Evolutionary conservation across 2,113 vertebrate genomes (phyloP).

Genomic region (Phylloscopus whistleri): DNA sequence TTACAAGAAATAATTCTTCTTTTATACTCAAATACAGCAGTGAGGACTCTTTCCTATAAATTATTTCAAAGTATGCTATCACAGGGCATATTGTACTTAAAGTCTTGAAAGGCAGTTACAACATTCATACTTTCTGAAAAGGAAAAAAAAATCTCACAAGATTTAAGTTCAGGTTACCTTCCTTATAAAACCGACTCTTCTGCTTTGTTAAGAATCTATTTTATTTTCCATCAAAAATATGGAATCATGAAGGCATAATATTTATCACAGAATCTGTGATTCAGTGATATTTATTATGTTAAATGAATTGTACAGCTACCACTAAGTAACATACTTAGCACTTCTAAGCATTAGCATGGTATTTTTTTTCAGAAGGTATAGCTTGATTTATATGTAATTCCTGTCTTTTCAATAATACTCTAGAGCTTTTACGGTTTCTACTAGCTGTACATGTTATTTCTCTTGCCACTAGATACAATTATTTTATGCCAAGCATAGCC

Average conservation of each 20-base stretch:
- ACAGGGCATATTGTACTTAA: neutral
- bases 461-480: neutral
- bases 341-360: neutral
- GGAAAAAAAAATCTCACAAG: neutral
- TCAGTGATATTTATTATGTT: neutral
- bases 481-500: neutral
- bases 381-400: neutral
- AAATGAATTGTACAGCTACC: neutral
- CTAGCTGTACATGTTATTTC: neutral
- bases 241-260: neutral
- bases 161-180: neutral
- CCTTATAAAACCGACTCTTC: neutral
- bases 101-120: neutral
- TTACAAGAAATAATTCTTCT: neutral
- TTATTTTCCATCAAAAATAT: neutral
- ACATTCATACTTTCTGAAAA: neutral
- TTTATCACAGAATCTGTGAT: neutral
- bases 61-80: neutral
- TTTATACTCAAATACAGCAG: neutral
- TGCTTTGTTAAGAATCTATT: neutral
- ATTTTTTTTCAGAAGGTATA: neutral
- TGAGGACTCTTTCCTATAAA: neutral
- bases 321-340: neutral
- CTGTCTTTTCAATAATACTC: neutral
- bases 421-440: neutral